phyloP scores from a whole-genome alignment of 2,888 invertebrate genomes.

The Amphimallon solstitiale region DNA sequence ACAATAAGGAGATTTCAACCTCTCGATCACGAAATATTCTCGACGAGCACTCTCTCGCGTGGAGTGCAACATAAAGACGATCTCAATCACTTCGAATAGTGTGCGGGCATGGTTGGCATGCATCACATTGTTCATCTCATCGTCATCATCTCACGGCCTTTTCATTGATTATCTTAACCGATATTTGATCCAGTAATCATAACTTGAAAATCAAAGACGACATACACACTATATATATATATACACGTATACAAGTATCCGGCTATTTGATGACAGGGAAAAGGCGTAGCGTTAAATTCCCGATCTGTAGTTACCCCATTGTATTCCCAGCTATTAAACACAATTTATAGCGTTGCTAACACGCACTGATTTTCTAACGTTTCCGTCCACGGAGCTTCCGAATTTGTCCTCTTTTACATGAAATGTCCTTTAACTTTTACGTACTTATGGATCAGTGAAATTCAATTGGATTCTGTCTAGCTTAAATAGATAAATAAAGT shows the following conservation, averaged over 20 bases:
- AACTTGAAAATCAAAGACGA: constrained; percentile 45
- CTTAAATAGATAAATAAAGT: no score
- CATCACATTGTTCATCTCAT: constrained; percentile 41
- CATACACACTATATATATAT: constrained; percentile 18
- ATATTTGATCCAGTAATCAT: constrained; percentile 48
- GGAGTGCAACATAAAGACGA: constrained; percentile 39
- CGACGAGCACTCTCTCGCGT: constrained; percentile 28
- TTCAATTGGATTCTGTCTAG: no score
- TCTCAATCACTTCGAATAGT: constrained; percentile 41
- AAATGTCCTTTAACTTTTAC: no score
- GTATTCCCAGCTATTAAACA: constrained; percentile 62
- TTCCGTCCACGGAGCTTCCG: constrained; percentile 1
- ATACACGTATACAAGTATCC: constrained; percentile 51
- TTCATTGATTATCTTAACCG: constrained; percentile 49
- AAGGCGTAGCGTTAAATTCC: constrained; percentile 63
- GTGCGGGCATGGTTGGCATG: neutral
- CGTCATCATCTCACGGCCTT: neutral
- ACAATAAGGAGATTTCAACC: constrained; percentile 44
- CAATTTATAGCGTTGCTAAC: constrained; percentile 64
- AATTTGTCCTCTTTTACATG: neutral
- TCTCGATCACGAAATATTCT: constrained; percentile 47
- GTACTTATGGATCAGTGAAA: no score
- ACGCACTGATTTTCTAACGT: constrained; percentile 47
- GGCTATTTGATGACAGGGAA: constrained; percentile 59
- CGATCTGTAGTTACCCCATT: constrained; percentile 61